Base-by-base conservation (phyloP, 2,888 invertebrate species). In the Rhingia campestris region DNA sequence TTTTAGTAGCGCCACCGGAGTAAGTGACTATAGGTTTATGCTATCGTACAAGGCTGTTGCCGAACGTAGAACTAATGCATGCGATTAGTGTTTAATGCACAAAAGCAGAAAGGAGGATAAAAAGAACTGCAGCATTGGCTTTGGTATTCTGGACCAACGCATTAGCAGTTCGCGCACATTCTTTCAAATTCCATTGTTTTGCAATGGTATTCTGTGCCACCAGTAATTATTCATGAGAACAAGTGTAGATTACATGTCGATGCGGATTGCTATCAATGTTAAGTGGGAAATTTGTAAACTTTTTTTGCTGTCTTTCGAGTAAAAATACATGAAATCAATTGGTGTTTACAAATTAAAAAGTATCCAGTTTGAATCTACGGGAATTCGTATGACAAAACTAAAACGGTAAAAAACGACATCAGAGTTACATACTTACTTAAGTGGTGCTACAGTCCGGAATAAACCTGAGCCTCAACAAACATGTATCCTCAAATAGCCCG, bases 81-180 rank as follows among this genome's bases (percentile, higher is more conserved):
- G 79, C 82, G 73, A 79, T 82, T 82, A 79, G 79, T 56, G 63
- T 79, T 82, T 66, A 82, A 73, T 61, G 79, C 67, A 79, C 22
- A 66, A 39, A 67, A 82, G 54, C 56, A 22, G 66, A 45, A 61
- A 67, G 9, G 6, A 58, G 30, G 10, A 7, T 22, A 64, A 53
- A 69, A 69, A 43, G 47, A 33, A 41, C 45, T 32, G 22, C 9
- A n/a, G 43, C 22, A 41, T 49, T 69, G 69, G 47, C 12, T 14
- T 49, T 63, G 64, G 30, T 58, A 33, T 4, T 41, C 37, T 7
- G 14, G 4, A 14, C 12, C 35, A 3, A 59, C 59, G 59, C 66
- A 67, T 67, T 75, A 75, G 51, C 51, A 77, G 47, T 35, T 54
- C 7, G 45, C 37, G 33, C 12, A 70, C 35, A 51, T 70, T 64